Percentiles rank a stretch among this genome's conserved stretches.
These are phyloP conservation scores for Aphis craccivora DNA, from an alignment of 1,140 invertebrate genomes.

Conservation along the genomic window DNA sequence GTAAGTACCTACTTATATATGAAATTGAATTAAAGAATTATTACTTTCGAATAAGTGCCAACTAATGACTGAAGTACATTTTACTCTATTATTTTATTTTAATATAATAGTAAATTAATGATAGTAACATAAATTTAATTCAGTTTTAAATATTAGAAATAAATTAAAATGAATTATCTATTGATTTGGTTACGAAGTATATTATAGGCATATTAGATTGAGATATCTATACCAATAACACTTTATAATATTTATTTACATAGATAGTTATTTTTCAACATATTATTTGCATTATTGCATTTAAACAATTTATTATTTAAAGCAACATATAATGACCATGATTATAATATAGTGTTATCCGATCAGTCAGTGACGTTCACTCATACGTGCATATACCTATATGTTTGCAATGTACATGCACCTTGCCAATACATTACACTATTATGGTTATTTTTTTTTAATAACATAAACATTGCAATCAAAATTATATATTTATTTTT, in stretches of 20 bases:
- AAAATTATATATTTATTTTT: neutral
- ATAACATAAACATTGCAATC: neutral
- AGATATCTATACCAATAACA: neutral
- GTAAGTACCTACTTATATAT: no score
- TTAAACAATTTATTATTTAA: constrained; percentile 11
- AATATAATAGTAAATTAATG: neutral
- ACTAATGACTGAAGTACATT: neutral
- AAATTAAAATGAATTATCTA: neutral
- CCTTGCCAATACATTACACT: neutral
- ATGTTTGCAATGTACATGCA: neutral
- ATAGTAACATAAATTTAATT: neutral
- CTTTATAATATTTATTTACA: neutral
- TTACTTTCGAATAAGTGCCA: neutral
- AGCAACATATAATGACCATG: neutral
- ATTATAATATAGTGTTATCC: constrained; percentile 1
- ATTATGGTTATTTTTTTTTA: neutral
- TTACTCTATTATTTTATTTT: neutral
- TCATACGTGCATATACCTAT: neutral
- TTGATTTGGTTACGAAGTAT: neutral
- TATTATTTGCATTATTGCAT: constrained; percentile 8
- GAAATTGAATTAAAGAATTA: neutral
- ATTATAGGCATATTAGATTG: neutral
- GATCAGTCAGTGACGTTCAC: neutral
- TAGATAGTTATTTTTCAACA: neutral
- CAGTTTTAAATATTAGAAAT: neutral